These are phyloP conservation scores for Smittia sp. DNA, from an alignment of 2,888 invertebrate genomes.

Conservation along the genomic window DNA sequence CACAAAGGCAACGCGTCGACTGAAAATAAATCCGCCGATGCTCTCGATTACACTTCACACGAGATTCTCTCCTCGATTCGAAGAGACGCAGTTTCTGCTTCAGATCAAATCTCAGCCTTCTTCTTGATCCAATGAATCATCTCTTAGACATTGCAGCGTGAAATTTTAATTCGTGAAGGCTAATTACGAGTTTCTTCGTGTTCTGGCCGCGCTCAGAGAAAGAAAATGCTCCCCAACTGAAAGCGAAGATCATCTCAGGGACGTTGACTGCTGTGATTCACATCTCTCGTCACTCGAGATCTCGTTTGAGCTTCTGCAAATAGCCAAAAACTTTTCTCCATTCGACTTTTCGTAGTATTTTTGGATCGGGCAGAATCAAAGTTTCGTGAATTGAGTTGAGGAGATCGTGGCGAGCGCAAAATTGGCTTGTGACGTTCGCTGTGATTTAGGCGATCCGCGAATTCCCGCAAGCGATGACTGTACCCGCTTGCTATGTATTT, in stretches of 20 bases:
- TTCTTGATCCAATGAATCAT: not conserved
- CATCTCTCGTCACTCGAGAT: not conserved
- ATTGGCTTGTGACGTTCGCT: too few relatives aligned
- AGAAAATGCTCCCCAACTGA: not conserved
- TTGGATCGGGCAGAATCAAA: not conserved
- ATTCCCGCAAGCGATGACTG: slow-evolving; percentile 14
- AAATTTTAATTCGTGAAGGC: slow-evolving; percentile 32
- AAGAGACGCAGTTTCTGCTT: not conserved
- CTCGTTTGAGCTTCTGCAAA: not conserved
- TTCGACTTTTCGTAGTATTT: slow-evolving; percentile 8
- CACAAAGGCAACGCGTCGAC: not conserved
- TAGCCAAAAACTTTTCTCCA: not conserved
- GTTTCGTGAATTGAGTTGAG: too few relatives aligned
- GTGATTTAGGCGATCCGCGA: not conserved
- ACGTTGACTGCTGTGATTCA: not conserved
- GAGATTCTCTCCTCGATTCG: too few relatives aligned
- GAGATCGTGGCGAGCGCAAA: too few relatives aligned
- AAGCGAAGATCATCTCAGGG: not conserved
- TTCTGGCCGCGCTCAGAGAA: too few relatives aligned
- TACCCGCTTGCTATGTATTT: not conserved
- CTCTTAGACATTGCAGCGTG: slow-evolving; percentile 1
- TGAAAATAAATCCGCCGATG: not conserved
- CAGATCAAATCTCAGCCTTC: not conserved
- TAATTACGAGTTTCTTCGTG: slow-evolving; percentile 32
- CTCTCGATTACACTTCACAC: not conserved